Conservation (phyloP, 37 sponge, comb jelly and placozoan genomes). For the Geodia barretti region DNA sequence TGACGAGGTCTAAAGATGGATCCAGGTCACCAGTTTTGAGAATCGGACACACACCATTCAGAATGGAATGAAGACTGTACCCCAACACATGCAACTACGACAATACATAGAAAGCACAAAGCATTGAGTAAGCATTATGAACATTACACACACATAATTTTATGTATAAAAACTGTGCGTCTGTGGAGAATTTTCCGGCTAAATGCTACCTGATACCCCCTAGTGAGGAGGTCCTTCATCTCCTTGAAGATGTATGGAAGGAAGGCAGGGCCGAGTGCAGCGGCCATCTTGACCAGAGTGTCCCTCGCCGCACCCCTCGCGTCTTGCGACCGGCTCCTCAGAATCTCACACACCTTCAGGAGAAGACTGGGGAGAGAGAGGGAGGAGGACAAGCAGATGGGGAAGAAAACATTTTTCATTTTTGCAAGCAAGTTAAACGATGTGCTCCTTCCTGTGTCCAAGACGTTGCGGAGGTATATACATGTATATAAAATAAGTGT, state of each 20-base stretch:
- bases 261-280: slow-evolving; percentile 70
- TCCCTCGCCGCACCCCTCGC: slow-evolving; percentile 72
- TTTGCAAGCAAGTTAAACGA: background rate
- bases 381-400: background rate
- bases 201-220: slow-evolving; percentile 83
- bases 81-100: slow-evolving; percentile 81
- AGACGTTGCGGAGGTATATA: background rate
- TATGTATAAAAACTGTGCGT: background rate
- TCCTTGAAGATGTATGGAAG: slow-evolving; percentile 75
- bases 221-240: slow-evolving; percentile 75
- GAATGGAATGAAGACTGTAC: slow-evolving; percentile 76
- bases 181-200: no score
- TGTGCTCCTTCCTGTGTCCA: no score
- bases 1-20: slow-evolving; percentile 58
- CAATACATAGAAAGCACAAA: background rate
- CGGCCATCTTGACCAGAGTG: slow-evolving; percentile 83
- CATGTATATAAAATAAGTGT: background rate
- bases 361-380: slow-evolving; percentile 50
- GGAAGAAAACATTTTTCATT: background rate
- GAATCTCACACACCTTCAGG: slow-evolving; percentile 74
- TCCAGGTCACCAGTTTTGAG: slow-evolving; percentile 83
- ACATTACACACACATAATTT: background rate
- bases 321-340: slow-evolving; percentile 73
- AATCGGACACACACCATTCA: slow-evolving; percentile 47
- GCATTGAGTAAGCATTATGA: background rate